Percentiles rank a stretch among this genome's conserved stretches.
phyloP scores from a whole-genome alignment of 2,888 invertebrate species.

The Actias luna region DNA sequence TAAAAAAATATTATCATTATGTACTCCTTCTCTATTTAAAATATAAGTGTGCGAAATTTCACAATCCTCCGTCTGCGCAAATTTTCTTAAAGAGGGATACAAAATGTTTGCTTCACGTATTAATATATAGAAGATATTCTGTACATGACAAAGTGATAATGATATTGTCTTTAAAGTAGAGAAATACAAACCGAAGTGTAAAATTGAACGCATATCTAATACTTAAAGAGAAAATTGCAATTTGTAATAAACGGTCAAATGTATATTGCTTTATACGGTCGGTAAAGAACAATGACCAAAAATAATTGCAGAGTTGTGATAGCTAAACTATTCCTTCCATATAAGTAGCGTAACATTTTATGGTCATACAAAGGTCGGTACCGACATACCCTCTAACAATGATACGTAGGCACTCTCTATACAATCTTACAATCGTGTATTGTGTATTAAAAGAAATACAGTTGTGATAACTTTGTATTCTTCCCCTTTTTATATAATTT shows the following conservation, averaged over 20 bases:
- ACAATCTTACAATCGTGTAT: background rate
- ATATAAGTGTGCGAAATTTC: too few species aligned
- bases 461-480: background rate
- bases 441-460: background rate
- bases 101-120: too few species aligned
- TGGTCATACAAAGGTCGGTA: constrained; percentile 4
- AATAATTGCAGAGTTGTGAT: constrained; percentile 2
- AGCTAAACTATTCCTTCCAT: constrained; percentile 8
- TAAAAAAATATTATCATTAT: too few species aligned
- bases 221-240: constrained; percentile 6
- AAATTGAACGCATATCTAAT: background rate
- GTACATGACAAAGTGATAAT: too few species aligned
- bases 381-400: constrained; percentile 2
- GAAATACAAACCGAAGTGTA: background rate
- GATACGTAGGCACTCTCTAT: background rate
- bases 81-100: too few species aligned
- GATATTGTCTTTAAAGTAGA: background rate
- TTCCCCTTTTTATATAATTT: too few species aligned
- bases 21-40: too few species aligned
- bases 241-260: background rate
- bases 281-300: constrained; percentile 11
- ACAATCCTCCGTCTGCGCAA: too few species aligned
- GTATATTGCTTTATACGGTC: background rate
- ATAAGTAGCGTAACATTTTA: constrained; percentile 9
- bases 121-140: too few species aligned